Base-by-base conservation (phyloP, 1,140 invertebrate species). In the Zaprionus vittiger region DNA sequence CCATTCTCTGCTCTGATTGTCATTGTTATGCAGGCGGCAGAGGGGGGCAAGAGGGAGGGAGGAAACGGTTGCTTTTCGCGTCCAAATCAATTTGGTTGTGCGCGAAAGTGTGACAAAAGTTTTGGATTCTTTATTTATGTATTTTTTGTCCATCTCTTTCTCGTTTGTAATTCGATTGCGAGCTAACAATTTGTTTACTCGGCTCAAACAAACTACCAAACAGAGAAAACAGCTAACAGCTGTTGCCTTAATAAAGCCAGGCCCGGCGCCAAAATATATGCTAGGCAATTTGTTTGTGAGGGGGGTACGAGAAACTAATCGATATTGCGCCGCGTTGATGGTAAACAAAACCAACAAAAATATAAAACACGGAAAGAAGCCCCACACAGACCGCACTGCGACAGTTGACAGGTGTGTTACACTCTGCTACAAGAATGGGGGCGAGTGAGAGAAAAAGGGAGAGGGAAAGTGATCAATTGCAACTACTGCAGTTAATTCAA, bases 1-100 rank as follows among this genome's bases (percentile, higher is more conserved):
- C 34, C 67, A 57, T 47, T 76, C 79, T 68, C 72, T 81, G 84
- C 84, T 87, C 84, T 87, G 85, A 79, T 87, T 89, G 81, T 72
- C 70, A 74, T 73, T 57, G 69, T 64, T 71, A 34, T 47, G 60
- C n/a, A 41, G 9, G 12, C 9, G 22, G 41, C 28, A 24, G n/a
- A n/a, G 28, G 12, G 34, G 5, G 34, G 62, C 14, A 31, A 14
- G 34, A 12, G 26, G 17, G 26, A 31, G 37, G 26, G 15, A 6
- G 26, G 15, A 6, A 1, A 17, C 37, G 37, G 11, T 17, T 54
- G 55, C 59, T 22, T 61, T 80, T 68, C 54, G 56, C 56, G 49
- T 67, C 9, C 62, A 75, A 83, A 84, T 83, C 83, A 80, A 87
- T 87, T 83, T 83, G 28, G 63, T 66, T 79, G 83, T 69, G 54